A percentile compares a stretch with the other conserved stretches of the same genome.
phyloP scores from a whole-genome alignment of 2,113 vertebrate species.

The Heteronetta atricapilla region DNA sequence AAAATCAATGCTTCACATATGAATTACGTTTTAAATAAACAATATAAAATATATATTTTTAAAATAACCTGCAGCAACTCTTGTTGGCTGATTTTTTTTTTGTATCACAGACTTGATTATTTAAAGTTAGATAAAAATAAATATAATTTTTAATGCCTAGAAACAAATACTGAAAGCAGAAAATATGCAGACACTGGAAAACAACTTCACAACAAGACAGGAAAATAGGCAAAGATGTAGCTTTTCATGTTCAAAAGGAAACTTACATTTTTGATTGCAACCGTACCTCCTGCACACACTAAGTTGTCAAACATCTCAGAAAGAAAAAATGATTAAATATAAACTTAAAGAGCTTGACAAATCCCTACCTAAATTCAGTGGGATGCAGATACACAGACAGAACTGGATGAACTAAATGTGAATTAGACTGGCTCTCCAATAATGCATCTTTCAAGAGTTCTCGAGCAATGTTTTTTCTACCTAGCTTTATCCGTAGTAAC shows the following conservation, averaged over 20 bases:
- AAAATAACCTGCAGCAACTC: slow-evolving; percentile 12
- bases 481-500: background rate
- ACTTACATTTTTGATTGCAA: background rate
- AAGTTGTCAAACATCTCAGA: background rate
- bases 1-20: background rate
- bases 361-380: background rate
- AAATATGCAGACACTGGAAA: background rate
- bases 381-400: background rate
- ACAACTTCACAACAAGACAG: background rate
- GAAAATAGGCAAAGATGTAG: background rate
- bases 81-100: background rate
- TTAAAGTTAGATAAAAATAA: slow-evolving; percentile 12
- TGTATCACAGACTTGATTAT: slow-evolving; percentile 2
- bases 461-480: background rate
- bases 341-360: background rate
- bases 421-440: background rate
- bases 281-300: background rate
- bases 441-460: background rate
- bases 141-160: background rate
- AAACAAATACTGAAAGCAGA: background rate
- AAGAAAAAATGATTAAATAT: background rate
- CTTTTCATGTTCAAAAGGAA: background rate
- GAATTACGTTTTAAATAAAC: background rate
- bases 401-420: too few relatives aligned
- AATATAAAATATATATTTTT: background rate